phyloP scores from a whole-genome alignment of 1,140 invertebrate species.

The Pogonomyrmex barbatus region DNA sequence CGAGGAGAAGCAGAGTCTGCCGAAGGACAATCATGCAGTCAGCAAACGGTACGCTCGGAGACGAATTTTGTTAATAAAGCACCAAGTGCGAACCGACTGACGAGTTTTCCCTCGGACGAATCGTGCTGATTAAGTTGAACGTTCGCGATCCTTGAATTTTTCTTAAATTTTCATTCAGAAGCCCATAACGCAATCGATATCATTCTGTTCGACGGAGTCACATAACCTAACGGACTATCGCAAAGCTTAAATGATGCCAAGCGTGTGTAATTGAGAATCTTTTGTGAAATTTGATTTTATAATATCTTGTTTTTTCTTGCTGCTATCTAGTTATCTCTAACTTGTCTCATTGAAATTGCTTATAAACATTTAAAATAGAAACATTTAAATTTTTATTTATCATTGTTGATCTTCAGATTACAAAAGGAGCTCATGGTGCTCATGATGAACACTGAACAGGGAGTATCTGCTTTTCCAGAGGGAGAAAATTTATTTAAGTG shows the following conservation, averaged over 20 bases:
- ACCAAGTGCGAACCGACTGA: not conserved
- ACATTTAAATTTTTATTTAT: not conserved
- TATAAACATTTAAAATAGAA: not conserved
- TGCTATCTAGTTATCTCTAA: not conserved
- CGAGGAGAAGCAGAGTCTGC: constrained; percentile 89
- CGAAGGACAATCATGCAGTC: constrained; percentile 94
- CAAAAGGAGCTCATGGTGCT: constrained; percentile 94
- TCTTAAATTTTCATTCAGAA: not conserved
- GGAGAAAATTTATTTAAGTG: constrained; percentile 98
- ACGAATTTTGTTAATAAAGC: not conserved
- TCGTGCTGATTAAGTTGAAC: not conserved
- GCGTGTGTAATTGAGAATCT: not conserved
- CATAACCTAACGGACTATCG: constrained; percentile 23
- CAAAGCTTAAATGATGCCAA: not conserved
- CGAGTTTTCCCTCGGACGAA: not conserved
- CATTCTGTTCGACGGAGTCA: not conserved
- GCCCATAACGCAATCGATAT: not conserved
- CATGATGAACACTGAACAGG: constrained; percentile 95
- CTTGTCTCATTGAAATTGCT: not conserved
- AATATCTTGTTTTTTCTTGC: not conserved
- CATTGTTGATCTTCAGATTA: constrained; percentile 87
- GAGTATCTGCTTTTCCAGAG: constrained; percentile 98
- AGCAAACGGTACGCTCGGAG: constrained; percentile 90
- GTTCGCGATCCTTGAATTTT: not conserved
- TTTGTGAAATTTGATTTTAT: not conserved